Evolutionary conservation across 1,140 invertebrate species (phyloP).

Genomic region (Bombus confusus): DNA sequence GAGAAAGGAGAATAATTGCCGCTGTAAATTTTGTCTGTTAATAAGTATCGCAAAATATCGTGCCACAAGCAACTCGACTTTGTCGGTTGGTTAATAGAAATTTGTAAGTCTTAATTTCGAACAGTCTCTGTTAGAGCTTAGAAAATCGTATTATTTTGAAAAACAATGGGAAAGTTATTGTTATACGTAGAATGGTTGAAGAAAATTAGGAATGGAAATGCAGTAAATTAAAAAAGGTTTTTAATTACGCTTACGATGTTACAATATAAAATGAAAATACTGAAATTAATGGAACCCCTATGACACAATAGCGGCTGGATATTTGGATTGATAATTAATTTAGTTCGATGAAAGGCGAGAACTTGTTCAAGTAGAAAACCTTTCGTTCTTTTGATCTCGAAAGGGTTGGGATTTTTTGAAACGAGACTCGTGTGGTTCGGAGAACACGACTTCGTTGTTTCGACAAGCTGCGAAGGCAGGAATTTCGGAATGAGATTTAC

Average conservation of each 20-base stretch:
- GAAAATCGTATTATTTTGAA: too few species aligned
- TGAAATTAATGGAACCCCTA: not conserved
- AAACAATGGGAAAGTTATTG: too few species aligned
- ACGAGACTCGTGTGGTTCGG: not conserved
- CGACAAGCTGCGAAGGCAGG: not conserved
- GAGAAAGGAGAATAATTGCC: too few species aligned
- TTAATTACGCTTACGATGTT: too few species aligned
- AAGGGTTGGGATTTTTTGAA: not conserved
- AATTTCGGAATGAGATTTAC: not conserved
- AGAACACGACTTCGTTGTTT: conserved; percentile 1
- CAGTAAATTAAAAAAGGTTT: too few species aligned
- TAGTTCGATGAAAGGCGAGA: not conserved
- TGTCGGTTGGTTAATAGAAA: too few species aligned
- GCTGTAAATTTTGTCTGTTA: not conserved
- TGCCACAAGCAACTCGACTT: too few species aligned
- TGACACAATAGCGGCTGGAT: not conserved
- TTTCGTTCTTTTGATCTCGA: not conserved
- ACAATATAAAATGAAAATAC: not conserved
- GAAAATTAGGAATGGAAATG: too few species aligned
- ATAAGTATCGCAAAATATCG: too few species aligned
- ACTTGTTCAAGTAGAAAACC: not conserved
- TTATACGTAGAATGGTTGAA: too few species aligned
- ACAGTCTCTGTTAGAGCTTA: too few species aligned
- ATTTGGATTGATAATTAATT: not conserved
- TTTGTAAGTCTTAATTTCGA: too few species aligned